Conservation (phyloP, 1,140 invertebrate genomes). For the Drosophila hydei region DNA sequence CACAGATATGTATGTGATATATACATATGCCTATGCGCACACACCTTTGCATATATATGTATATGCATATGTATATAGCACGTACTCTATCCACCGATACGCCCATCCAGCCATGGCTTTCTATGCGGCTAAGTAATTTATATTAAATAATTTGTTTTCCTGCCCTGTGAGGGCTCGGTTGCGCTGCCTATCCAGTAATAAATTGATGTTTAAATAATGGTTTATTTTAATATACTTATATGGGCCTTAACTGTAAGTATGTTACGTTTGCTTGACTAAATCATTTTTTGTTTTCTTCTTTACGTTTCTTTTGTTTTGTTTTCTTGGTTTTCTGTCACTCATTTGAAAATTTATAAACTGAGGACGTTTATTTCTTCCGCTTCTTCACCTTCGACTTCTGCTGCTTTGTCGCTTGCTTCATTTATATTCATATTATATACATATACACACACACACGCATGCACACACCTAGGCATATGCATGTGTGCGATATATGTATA, state of each 20-base stretch:
- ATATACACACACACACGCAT: slow-evolving; percentile 26
- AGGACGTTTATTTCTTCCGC: slow-evolving; percentile 54
- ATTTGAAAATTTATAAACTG: slow-evolving; percentile 82
- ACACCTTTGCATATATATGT: slow-evolving; percentile 19
- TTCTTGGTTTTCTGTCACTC: slow-evolving; percentile 60
- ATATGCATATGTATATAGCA: slow-evolving; percentile 29
- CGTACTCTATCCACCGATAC: slow-evolving; percentile 19
- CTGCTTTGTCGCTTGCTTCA: slow-evolving; percentile 36
- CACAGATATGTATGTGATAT: slow-evolving; percentile 44
- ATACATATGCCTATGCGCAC: slow-evolving; percentile 41
- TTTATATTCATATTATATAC: slow-evolving; percentile 42
- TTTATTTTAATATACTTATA: slow-evolving; percentile 62
- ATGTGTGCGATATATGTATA: slow-evolving; percentile 33
- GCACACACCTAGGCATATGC: slow-evolving; percentile 7
- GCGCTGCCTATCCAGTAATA: slow-evolving; percentile 48
- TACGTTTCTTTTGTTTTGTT: not conserved
- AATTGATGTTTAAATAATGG: slow-evolving; percentile 69
- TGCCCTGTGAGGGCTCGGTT: not conserved
- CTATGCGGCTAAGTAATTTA: slow-evolving; percentile 41
- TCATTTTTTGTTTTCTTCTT: slow-evolving; percentile 1
- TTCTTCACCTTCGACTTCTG: no score
- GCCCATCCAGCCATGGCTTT: slow-evolving; percentile 5
- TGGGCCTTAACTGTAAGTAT: slow-evolving; percentile 63
- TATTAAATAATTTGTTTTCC: slow-evolving; percentile 26
- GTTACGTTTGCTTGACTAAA: slow-evolving; percentile 24